These are phyloP conservation scores for Pseudococcus viburni DNA, from an alignment of 2,888 invertebrate species.

Conservation along the genomic window DNA sequence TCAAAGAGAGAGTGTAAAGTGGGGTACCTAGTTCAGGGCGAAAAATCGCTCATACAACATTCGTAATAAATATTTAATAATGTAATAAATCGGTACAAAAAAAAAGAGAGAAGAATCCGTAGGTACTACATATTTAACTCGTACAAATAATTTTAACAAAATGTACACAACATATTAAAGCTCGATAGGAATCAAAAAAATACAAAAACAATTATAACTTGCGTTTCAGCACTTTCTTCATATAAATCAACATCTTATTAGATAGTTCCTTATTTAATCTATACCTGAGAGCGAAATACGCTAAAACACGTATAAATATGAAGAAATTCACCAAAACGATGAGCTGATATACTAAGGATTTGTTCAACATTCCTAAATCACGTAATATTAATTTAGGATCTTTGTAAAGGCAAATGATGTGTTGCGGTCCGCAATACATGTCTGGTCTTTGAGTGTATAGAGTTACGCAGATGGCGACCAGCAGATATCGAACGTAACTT, in stretches of 20 bases:
- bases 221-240: constrained; percentile 74
- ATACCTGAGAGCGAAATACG: constrained; percentile 76
- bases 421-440: constrained; percentile 76
- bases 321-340: constrained; percentile 76
- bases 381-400: constrained; percentile 77
- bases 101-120: background rate
- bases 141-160: constrained; percentile 22
- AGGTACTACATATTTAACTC: background rate
- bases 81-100: constrained; percentile 44
- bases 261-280: constrained; percentile 75
- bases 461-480: constrained; percentile 76
- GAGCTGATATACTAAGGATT: constrained; percentile 75
- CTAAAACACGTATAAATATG: constrained; percentile 74
- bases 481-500: constrained; percentile 80
- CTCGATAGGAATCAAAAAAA: constrained; percentile 28
- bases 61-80: constrained; percentile 27
- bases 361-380: constrained; percentile 77
- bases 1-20: too few relatives aligned
- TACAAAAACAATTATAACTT: constrained; percentile 53
- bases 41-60: background rate
- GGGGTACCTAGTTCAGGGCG: too few relatives aligned
- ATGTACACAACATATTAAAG: constrained; percentile 45
- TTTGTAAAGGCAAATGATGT: constrained; percentile 75
- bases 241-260: constrained; percentile 74
- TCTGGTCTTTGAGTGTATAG: constrained; percentile 76